Conservation (phyloP, 2,888 invertebrate genomes). For the Philonicus albiceps region DNA sequence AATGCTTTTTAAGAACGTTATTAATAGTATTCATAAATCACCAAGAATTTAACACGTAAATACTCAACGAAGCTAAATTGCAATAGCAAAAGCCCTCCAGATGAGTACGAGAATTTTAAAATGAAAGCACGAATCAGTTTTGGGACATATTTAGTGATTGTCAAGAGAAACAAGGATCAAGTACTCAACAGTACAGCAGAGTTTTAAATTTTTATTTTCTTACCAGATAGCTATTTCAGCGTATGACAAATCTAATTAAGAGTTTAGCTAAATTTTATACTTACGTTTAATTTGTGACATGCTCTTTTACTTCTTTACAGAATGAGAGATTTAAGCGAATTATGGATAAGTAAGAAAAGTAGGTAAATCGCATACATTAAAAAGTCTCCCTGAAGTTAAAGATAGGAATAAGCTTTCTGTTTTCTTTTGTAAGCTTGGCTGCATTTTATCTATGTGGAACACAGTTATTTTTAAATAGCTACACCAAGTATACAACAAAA, state of each 20-base stretch:
- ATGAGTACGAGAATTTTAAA: neutral
- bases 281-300: neutral
- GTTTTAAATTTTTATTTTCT: neutral
- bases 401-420: neutral
- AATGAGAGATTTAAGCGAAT: neutral
- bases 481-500: no score
- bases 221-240: neutral
- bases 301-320: neutral
- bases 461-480: no score
- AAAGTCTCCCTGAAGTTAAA: neutral
- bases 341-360: neutral
- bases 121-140: neutral
- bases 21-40: constrained; percentile 5
- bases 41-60: neutral
- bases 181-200: neutral
- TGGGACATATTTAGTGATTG: neutral
- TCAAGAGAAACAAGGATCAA: neutral
- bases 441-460: neutral
- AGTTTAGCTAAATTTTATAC: neutral
- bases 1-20: neutral
- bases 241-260: neutral
- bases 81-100: neutral
- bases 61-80: neutral
- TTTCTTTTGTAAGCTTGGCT: neutral
- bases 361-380: neutral